Conservation (phyloP, 2,797 vertebrate genomes). For the Hippocampus kuda region DNA sequence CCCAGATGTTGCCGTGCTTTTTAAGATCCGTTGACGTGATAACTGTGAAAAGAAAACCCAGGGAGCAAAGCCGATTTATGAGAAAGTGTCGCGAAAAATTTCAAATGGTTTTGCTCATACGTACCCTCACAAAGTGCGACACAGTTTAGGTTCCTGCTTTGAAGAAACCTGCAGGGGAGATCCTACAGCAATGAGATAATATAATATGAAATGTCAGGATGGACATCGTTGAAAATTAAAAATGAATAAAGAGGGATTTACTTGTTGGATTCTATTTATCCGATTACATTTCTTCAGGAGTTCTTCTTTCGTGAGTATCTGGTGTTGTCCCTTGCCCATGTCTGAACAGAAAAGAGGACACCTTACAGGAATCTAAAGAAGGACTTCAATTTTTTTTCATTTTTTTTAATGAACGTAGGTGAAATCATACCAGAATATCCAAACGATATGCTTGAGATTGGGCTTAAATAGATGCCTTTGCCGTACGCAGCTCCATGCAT, state of each 20-base stretch:
- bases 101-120: not conserved
- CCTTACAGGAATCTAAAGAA: not conserved
- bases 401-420: not conserved
- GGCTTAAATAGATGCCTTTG: conserved; percentile 98
- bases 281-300: conserved; percentile 80
- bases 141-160: conserved; percentile 90
- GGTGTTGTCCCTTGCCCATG: conserved; percentile 94
- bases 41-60: conserved; percentile 57
- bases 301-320: conserved; percentile 85
- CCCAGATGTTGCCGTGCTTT: conserved; percentile 93
- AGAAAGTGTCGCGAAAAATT: too few species aligned
- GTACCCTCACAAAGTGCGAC: conserved; percentile 95
- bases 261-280: conserved; percentile 83
- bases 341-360: conserved; percentile 53
- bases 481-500: conserved; percentile 96
- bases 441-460: conserved; percentile 96
- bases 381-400: not conserved
- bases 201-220: not conserved
- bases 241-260: conserved; percentile 33
- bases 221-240: not conserved
- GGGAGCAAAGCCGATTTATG: not conserved
- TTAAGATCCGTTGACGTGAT: conserved; percentile 90
- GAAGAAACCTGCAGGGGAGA: conserved; percentile 79
- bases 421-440: conserved; percentile 87
- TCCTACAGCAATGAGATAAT: conserved; percentile 57